Evolutionary conservation across 2,888 invertebrate genomes (phyloP), one percentile per base, ranked within the genome.

Genomic region (Ochropleura leucogaster): DNA sequence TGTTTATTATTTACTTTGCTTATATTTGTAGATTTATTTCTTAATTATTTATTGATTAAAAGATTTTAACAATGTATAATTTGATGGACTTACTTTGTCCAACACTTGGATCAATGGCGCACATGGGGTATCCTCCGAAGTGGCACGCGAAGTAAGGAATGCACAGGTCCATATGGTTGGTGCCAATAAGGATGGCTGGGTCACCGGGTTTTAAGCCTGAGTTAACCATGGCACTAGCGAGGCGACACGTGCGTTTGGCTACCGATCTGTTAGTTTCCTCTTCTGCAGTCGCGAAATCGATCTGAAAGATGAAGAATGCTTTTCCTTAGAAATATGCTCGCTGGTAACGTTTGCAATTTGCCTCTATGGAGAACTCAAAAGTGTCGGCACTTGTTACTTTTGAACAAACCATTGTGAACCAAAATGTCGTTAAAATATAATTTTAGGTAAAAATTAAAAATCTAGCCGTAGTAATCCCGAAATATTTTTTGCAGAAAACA

Each of bases 91-190:
- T 85, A 92, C 92, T 82, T 82, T 78, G 69, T 59, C 83, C 79
- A n/a, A 85, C 63, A 10, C 47, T 80, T 0, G 91, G 88, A 47
- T 93, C 93, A 7, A 92, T 82, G 6, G 89, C 89, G 30, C 92
- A 92, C 74, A 91, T 68, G 0, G 91, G 74, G 76, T 89, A 84
- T 20, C 93, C 93, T 8, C 89, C 89, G 30, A 84, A 88, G 68
- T 91, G 91, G 72, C 90, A 89, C 1, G 93, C 93, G 74, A 87
- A 93, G 85, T 83, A 92, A 0, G 93, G 92, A 46, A 93, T 87
- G 62, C 84, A 84, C 6, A 93, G 42, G 72, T 93, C 92, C n/a
- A 93, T 60, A 63, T 92, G 90, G 82, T 91, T 93, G 49, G 70
- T 72, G 0, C 90, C 91, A 87, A 92, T 91, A 9, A 93, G 60